phyloP scores from a whole-genome alignment of 2,888 invertebrate species.

The Acrobasis repandana region DNA sequence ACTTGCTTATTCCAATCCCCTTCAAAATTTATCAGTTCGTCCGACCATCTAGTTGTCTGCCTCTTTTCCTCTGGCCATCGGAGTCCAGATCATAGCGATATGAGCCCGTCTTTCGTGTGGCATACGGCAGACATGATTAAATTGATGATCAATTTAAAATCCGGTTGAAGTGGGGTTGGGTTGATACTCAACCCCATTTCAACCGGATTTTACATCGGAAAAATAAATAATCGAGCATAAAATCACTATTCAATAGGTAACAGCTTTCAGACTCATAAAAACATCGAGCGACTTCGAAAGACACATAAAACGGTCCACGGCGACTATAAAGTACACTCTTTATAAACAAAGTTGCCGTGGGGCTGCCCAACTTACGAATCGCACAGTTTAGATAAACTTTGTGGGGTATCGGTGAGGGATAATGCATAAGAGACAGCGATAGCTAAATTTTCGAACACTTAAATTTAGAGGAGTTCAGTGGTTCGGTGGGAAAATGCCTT shows the following conservation, averaged over 20 bases:
- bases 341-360: slow-evolving; percentile 45
- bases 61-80: no score
- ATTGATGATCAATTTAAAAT: no score
- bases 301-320: slow-evolving; percentile 38
- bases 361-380: slow-evolving; percentile 35
- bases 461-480: not conserved
- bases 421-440: slow-evolving; percentile 20
- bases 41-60: no score
- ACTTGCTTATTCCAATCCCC: no score
- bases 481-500: not conserved
- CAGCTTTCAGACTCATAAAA: slow-evolving; percentile 40
- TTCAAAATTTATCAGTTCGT: no score
- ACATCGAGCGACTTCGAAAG: slow-evolving; percentile 33
- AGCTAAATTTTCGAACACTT: not conserved
- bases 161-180: no score
- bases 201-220: slow-evolving; percentile 30
- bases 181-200: no score
- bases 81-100: no score
- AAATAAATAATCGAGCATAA: slow-evolving; percentile 35
- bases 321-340: slow-evolving; percentile 41
- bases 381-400: slow-evolving; percentile 35
- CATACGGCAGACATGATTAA: no score
- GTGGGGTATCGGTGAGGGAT: slow-evolving; percentile 14
- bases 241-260: slow-evolving; percentile 32
- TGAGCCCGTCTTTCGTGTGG: no score